Evolutionary conservation across 1,140 invertebrate species (phyloP).

Genomic region (Glomeris maerens): DNA sequence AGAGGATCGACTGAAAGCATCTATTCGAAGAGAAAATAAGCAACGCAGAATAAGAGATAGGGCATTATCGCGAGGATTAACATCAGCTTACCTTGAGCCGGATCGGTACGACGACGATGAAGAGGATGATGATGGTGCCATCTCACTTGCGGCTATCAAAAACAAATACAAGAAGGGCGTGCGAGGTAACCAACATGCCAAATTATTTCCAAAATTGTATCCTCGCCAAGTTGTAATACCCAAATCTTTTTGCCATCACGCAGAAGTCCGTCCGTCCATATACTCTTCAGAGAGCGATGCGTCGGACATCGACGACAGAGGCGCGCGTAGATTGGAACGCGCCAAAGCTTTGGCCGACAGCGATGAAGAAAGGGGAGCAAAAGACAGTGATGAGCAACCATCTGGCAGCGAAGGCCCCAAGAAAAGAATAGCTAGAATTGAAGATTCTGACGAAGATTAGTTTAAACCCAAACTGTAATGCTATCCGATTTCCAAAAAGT

Average conservation of each 20-base stretch:
- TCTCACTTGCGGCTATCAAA: slow-evolving; percentile 86
- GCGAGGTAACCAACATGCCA: too few species aligned
- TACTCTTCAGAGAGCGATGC: slow-evolving; percentile 85
- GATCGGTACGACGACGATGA: slow-evolving; percentile 52
- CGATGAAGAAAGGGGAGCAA: slow-evolving; percentile 42
- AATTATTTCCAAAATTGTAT: too few species aligned
- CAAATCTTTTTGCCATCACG: background rate
- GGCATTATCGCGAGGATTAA: slow-evolving; percentile 41
- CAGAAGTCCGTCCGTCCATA: slow-evolving; percentile 39
- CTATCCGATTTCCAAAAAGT: too few species aligned
- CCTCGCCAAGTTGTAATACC: too few species aligned
- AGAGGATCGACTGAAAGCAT: slow-evolving; percentile 76
- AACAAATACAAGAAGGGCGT: slow-evolving; percentile 70
- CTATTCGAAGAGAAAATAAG: slow-evolving; percentile 55
- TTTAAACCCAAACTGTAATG: background rate
- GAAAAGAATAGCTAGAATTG: slow-evolving; percentile 28
- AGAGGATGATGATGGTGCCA: slow-evolving; percentile 77
- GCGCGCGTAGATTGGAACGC: slow-evolving; percentile 57
- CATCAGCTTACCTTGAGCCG: slow-evolving; percentile 44
- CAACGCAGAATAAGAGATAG: slow-evolving; percentile 44
- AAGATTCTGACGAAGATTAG: slow-evolving; percentile 29
- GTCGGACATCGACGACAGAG: slow-evolving; percentile 65
- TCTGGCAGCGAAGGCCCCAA: slow-evolving; percentile 13
- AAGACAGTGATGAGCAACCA: slow-evolving; percentile 14
- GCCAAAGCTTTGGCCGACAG: slow-evolving; percentile 69